A percentile compares a stretch with the other conserved stretches of the same genome.
Evolutionary conservation across 2,113 vertebrate genomes (phyloP).

Genomic region (Oceanites oceanicus): DNA sequence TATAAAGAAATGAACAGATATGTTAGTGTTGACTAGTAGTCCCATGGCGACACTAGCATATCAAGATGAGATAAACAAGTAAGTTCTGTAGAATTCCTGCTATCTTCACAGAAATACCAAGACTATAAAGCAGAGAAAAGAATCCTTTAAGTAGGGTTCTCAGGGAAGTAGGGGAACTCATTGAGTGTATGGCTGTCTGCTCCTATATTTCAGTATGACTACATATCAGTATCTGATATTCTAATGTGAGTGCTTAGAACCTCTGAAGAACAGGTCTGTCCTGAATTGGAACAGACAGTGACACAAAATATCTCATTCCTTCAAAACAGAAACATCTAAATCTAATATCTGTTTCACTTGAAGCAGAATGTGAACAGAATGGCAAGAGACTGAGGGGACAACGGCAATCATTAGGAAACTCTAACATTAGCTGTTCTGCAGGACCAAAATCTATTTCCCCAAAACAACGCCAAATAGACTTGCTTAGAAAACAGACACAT

Average conservation of each 20-base stretch:
- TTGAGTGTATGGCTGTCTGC: neutral
- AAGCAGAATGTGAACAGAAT: neutral
- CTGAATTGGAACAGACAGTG: neutral
- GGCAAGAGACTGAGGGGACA: neutral
- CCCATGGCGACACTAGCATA: neutral
- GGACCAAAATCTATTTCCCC: neutral
- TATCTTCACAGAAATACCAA: neutral
- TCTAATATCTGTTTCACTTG: neutral
- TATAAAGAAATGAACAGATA: neutral
- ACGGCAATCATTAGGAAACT: neutral
- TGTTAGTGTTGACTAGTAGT: neutral
- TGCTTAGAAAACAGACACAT: neutral
- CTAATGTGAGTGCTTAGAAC: neutral
- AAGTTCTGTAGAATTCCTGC: neutral
- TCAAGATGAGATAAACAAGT: neutral
- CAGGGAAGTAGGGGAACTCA: neutral
- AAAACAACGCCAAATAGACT: neutral
- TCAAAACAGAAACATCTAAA: neutral
- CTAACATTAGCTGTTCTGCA: neutral
- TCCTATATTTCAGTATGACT: neutral
- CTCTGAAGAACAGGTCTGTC: neutral
- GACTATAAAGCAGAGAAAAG: neutral
- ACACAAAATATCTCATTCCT: neutral
- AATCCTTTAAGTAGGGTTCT: neutral
- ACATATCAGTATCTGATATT: neutral